A percentile compares a stretch with the other conserved stretches of the same genome.
phyloP scores from a whole-genome alignment of 2,888 invertebrate genomes.

The Chymomyza procnemis region DNA sequence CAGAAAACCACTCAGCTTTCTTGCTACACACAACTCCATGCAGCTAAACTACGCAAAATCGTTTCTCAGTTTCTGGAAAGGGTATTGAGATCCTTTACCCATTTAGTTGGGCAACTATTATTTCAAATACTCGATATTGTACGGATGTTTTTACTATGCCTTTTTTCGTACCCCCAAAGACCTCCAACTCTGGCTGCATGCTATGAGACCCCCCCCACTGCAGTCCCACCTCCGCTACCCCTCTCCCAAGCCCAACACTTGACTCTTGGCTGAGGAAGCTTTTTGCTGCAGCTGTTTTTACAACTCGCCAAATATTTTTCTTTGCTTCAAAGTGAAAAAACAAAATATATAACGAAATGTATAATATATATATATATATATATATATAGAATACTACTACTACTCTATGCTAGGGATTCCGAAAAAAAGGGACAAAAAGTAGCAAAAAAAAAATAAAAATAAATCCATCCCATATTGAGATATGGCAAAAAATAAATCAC shows the following conservation, averaged over 20 bases:
- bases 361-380: too few relatives aligned
- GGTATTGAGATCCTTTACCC: neutral
- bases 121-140: constrained; percentile 1
- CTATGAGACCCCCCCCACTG: too few relatives aligned
- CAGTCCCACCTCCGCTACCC: too few relatives aligned
- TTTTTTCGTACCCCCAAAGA: neutral
- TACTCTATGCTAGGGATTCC: too few relatives aligned
- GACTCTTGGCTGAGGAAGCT: neutral
- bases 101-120: constrained; percentile 13
- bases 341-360: constrained; percentile 9
- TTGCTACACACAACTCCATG: too few relatives aligned
- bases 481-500: constrained; percentile 47
- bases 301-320: constrained; percentile 52
- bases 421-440: too few relatives aligned
- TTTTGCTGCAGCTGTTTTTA: constrained; percentile 15
- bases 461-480: neutral
- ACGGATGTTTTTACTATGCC: constrained; percentile 12
- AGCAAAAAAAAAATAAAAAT: neutral
- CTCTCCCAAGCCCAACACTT: neutral
- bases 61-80: too few relatives aligned
- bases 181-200: neutral
- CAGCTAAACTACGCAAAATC: too few relatives aligned
- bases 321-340: constrained; percentile 46
- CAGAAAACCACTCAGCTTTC: too few relatives aligned
- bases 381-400: too few relatives aligned